Percentiles rank a stretch among this genome's conserved stretches.
phyloP scores from a whole-genome alignment of 2,797 vertebrate genomes.

The Harpagifer antarcticus region DNA sequence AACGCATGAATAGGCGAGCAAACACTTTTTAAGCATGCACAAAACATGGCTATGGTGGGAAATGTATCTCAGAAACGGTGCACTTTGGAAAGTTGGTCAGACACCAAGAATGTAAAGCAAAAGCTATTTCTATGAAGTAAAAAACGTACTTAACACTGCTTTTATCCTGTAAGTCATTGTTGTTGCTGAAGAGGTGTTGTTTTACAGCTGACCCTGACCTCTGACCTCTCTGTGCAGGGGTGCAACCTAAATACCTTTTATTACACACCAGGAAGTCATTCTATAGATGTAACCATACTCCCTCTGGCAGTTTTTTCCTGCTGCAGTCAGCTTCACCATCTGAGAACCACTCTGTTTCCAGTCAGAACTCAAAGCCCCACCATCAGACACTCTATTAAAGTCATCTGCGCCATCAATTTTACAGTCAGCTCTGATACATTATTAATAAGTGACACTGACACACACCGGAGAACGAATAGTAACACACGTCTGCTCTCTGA shows the following conservation, averaged over 20 bases:
- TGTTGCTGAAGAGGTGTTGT: not conserved
- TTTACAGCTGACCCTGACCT: conserved; percentile 23
- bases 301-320: not conserved
- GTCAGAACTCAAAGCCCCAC: conserved; percentile 16
- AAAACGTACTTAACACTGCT: not conserved
- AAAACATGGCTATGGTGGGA: no score
- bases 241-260: conserved; percentile 16
- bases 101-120: not conserved
- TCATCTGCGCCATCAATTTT: conserved; percentile 22
- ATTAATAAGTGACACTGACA: conserved; percentile 44
- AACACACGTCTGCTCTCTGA: conserved; percentile 4
- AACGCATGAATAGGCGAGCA: not conserved
- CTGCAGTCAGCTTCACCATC: conserved; percentile 23
- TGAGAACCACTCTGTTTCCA: conserved; percentile 25
- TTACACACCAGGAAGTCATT: conserved; percentile 17
- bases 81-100: not conserved
- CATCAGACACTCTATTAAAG: conserved; percentile 43
- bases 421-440: conserved; percentile 42
- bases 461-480: not conserved
- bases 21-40: not conserved
- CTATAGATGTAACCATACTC: not conserved
- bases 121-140: not conserved
- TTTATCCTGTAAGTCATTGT: not conserved
- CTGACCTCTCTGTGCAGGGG: conserved; percentile 16
- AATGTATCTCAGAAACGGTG: no score